These are phyloP conservation scores for Muscina levida DNA, from an alignment of 2,888 invertebrate species.

Conservation along the genomic window DNA sequence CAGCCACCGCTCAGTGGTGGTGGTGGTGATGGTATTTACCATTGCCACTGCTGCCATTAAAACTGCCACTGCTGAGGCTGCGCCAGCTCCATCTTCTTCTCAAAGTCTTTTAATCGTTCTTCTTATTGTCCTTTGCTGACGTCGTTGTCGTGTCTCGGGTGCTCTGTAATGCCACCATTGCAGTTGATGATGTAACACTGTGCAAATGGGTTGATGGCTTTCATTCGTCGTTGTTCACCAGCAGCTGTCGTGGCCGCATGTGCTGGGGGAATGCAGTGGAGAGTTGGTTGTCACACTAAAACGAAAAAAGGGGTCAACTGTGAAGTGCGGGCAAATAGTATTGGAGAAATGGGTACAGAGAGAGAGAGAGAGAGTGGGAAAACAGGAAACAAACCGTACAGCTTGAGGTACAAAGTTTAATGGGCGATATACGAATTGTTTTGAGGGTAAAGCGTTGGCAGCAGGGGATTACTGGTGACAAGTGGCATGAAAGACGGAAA, in stretches of 20 bases:
- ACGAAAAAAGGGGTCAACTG: constrained; percentile 25
- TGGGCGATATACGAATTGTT: neutral
- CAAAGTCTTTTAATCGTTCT: constrained; percentile 15
- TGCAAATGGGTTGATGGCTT: constrained; percentile 36
- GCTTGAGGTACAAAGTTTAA: constrained; percentile 22
- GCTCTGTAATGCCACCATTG: neutral
- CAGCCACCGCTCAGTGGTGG: no score
- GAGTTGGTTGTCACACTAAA: neutral
- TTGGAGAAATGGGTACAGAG: neutral
- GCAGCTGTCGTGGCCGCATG: neutral
- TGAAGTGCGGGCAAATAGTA: constrained; percentile 6
- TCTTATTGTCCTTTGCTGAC: constrained; percentile 29
- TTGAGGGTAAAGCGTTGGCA: neutral
- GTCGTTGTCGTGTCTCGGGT: neutral
- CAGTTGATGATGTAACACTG: constrained; percentile 30
- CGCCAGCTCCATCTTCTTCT: neutral
- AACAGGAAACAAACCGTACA: neutral
- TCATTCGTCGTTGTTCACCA: neutral
- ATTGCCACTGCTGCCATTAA: neutral
- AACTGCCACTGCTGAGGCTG: neutral
- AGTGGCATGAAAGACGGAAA: no score
- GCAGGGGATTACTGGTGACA: no score
- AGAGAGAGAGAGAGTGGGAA: neutral
- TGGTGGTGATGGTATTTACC: neutral
- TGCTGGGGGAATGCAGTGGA: neutral